Conservation (phyloP, 2,113 vertebrate species). For the Boulengeromyrus knoepffleri region DNA sequence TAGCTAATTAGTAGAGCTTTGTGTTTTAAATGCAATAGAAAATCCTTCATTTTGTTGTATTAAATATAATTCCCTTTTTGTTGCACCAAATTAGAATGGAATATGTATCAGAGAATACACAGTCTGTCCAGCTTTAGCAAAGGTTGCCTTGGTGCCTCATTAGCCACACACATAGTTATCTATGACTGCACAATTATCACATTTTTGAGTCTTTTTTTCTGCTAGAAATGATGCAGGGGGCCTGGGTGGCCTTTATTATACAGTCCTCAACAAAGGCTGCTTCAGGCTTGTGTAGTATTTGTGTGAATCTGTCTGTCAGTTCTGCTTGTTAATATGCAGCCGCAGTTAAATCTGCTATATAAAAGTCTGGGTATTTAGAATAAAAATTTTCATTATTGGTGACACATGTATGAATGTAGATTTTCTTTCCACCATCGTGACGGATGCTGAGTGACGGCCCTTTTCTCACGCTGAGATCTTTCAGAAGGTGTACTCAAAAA, state of each 20-base stretch:
- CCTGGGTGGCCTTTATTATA: not conserved
- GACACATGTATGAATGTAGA: not conserved
- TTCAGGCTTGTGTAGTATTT: not conserved
- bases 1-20: not conserved
- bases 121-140: not conserved
- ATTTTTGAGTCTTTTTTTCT: not conserved
- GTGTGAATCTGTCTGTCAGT: not conserved
- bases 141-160: not conserved
- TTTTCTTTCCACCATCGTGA: not conserved
- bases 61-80: not conserved
- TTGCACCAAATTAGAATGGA: not conserved
- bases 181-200: not conserved
- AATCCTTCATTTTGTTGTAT: not conserved
- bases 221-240: not conserved
- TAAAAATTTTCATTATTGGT: not conserved
- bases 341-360: not conserved
- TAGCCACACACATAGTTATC: not conserved
- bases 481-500: slow-evolving; percentile 97
- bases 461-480: slow-evolving; percentile 95
- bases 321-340: not conserved
- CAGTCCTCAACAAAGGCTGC: not conserved
- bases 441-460: slow-evolving; percentile 71
- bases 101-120: not conserved
- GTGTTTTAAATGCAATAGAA: not conserved
- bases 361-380: not conserved